These are phyloP conservation scores for Mycteria americana DNA, from an alignment of 2,797 vertebrate genomes.

Conservation along the genomic window DNA sequence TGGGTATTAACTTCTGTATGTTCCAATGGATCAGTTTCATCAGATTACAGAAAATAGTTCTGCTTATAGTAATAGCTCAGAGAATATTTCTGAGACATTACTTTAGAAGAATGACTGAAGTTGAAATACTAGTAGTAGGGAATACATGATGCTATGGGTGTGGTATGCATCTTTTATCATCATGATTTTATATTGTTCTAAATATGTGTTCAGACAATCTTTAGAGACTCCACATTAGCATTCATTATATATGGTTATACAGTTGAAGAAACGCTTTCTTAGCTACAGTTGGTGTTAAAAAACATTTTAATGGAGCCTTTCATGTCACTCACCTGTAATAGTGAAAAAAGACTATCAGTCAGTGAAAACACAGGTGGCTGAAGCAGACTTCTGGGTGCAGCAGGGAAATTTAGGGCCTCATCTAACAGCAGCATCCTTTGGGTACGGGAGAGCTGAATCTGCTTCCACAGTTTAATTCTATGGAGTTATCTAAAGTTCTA, in stretches of 20 bases:
- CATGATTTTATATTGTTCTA: background rate
- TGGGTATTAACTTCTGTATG: slow-evolving; percentile 6
- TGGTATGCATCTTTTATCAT: background rate
- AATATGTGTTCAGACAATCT: background rate
- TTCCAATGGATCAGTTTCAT: slow-evolving; percentile 40
- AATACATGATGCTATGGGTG: background rate
- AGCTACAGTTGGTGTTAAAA: background rate
- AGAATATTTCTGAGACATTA: background rate
- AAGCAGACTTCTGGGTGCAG: background rate
- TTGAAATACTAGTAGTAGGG: slow-evolving; percentile 6
- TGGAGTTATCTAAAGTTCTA: background rate
- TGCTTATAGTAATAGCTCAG: background rate
- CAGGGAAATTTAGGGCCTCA: background rate
- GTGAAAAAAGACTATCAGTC: background rate
- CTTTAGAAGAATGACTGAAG: background rate
- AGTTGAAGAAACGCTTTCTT: background rate
- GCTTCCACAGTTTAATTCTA: background rate
- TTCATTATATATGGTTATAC: background rate
- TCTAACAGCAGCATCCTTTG: background rate
- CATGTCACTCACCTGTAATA: background rate
- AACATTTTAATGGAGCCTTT: background rate
- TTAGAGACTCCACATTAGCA: background rate
- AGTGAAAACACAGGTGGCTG: background rate
- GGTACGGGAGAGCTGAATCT: background rate
- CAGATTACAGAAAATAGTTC: slow-evolving; percentile 37